Base-by-base conservation (phyloP, 2,797 vertebrate genomes). In the Semotilus atromaculatus region DNA sequence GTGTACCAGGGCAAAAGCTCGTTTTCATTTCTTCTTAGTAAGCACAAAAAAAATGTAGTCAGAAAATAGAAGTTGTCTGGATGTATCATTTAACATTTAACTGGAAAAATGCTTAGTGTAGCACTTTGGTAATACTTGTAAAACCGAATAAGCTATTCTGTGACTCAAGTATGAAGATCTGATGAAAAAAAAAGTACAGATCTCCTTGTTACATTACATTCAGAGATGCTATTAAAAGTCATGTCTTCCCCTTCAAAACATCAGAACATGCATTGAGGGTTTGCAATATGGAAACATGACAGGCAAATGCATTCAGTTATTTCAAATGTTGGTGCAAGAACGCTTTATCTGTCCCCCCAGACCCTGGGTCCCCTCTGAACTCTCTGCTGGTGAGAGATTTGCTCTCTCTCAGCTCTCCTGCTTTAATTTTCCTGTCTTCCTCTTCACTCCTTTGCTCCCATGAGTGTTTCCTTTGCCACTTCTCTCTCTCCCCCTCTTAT, bases 331-430 rank as follows among this genome's bases (percentile, higher is more conserved):
- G 83, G 80, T 80, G 55, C 36, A 73, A 85, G 80, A 81, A 77
- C 16, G 64, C 75, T 86, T 91, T 88, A 85, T 85, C 86, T 86
- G 81, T 11, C 71, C 82, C 75, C 48, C 67, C 85, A 84, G 81
- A 87, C 86, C 76, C 66, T 40, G 38, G 80, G 82, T 79, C 82
- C 48, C 85, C 67, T 83, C 67, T 72, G 70, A 48, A 83, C 62
- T 55, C 85, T 88, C 88, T 78, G 72, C 53, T 80, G 79, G 67
- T 80, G 83, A 86, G 71, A 87, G 85, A 84, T 85, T 89, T 88
- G 88, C 85, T 13, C 67, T 85, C 88, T 82, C 87, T 75, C 85
- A 83, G 80, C 81, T 67, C 81, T 87, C 82, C 38, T 82, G 81
- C 84, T 62, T 86, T 81, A 62, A 83, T 85, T 77, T 88, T 70